These are phyloP conservation scores for Oxyteleia sp. DNA, from an alignment of 2,888 invertebrate genomes.

Conservation along the genomic window DNA sequence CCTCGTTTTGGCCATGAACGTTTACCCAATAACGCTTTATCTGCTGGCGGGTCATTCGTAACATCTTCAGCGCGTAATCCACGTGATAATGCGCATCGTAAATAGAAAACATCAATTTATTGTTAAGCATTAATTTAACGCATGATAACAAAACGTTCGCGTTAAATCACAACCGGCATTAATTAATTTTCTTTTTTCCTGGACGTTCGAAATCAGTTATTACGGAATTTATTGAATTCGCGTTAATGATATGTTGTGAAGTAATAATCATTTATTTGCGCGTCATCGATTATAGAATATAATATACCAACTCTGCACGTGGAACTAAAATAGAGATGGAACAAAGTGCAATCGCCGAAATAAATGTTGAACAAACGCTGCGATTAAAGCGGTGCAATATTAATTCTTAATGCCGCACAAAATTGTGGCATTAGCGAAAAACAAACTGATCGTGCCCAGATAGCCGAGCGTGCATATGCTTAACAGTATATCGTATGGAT, in stretches of 20 bases:
- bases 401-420: constrained; percentile 9
- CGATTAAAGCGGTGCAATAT: constrained; percentile 23
- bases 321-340: background rate
- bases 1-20: constrained; percentile 40
- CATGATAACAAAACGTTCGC: background rate
- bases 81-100: constrained; percentile 8
- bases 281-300: background rate
- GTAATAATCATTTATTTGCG: constrained; percentile 20
- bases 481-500: constrained; percentile 4
- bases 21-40: background rate
- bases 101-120: constrained; percentile 17
- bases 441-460: background rate
- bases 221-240: constrained; percentile 17
- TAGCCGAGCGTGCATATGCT: constrained; percentile 8
- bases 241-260: constrained; percentile 14
- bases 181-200: constrained; percentile 26
- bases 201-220: background rate
- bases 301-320: background rate
- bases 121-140: constrained; percentile 16
- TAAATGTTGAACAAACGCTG: constrained; percentile 5
- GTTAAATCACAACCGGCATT: constrained; percentile 3
- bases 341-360: background rate
- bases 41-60: background rate
- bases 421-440: background rate
- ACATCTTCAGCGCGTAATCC: constrained; percentile 29